Evolutionary conservation across 2,113 vertebrate genomes (phyloP).

Genomic region (Ptyas mucosa): DNA sequence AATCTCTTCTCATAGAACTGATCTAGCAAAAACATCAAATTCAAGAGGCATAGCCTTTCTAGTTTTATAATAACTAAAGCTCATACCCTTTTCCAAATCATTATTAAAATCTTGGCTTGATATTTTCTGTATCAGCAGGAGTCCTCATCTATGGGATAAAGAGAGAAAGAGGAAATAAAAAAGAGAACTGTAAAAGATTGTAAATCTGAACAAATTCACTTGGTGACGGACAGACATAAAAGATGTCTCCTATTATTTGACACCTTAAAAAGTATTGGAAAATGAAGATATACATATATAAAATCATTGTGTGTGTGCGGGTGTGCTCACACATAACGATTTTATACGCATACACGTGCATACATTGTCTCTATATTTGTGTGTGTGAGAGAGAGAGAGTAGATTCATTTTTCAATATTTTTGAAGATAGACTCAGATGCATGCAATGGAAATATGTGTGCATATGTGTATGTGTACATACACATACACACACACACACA

Average conservation of each 20-base stretch:
- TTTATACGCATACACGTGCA: not conserved
- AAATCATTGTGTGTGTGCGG: no score
- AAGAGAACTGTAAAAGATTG: not conserved
- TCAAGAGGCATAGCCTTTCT: slow-evolving; percentile 34
- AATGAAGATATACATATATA: not conserved
- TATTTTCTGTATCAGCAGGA: slow-evolving; percentile 33
- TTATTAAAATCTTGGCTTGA: slow-evolving; percentile 63
- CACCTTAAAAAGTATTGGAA: not conserved
- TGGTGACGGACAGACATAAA: not conserved
- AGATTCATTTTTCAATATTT: not conserved
- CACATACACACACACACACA: not conserved
- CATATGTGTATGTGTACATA: not conserved
- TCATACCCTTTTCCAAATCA: slow-evolving; percentile 56
- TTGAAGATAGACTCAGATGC: not conserved
- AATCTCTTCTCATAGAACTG: not conserved
- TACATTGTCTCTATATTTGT: not conserved
- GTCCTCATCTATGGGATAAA: slow-evolving; percentile 48
- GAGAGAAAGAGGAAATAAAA: slow-evolving; percentile 54
- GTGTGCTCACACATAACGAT: no score
- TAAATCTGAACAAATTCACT: not conserved
- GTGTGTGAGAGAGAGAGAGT: not conserved
- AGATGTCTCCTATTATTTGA: not conserved
- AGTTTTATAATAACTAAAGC: slow-evolving; percentile 36
- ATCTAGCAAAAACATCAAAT: slow-evolving; percentile 20
- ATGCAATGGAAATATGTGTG: not conserved